These are phyloP conservation scores for Columba livia DNA, from an alignment of 2,113 vertebrate genomes.

Conservation along the genomic window DNA sequence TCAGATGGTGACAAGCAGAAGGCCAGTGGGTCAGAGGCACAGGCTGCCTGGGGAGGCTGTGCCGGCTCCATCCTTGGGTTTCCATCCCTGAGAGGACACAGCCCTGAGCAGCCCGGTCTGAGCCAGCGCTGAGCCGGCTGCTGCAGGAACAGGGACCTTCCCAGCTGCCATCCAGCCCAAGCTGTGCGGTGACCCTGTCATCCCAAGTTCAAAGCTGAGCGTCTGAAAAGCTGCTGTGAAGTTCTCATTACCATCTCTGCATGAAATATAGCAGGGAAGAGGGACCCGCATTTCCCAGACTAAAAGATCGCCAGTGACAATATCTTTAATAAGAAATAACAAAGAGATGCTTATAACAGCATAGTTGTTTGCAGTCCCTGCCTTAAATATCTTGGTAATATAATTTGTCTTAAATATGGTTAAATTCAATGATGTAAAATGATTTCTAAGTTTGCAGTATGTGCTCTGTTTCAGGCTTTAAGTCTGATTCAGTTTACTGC, in stretches of 20 bases:
- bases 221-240: background rate
- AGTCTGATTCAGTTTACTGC: background rate
- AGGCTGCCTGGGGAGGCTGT: background rate
- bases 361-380: background rate
- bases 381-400: background rate
- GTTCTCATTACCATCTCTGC: background rate
- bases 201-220: background rate
- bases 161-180: rapidly evolving
- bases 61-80: rapidly evolving
- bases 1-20: background rate
- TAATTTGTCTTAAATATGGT: background rate
- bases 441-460: background rate
- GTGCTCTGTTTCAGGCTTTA: background rate
- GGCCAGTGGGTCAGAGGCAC: background rate
- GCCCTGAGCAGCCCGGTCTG: background rate
- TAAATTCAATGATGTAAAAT: background rate
- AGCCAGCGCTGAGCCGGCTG: background rate
- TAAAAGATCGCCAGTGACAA: background rate
- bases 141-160: background rate
- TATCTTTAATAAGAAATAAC: background rate
- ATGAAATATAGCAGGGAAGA: background rate
- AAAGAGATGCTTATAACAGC: background rate
- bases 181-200: rapidly evolving
- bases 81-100: background rate
- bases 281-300: background rate